A percentile compares a stretch with the other conserved stretches of the same genome.
Conservation (phyloP, 2,888 invertebrate species). For the Cremastobaeus sp. region DNA sequence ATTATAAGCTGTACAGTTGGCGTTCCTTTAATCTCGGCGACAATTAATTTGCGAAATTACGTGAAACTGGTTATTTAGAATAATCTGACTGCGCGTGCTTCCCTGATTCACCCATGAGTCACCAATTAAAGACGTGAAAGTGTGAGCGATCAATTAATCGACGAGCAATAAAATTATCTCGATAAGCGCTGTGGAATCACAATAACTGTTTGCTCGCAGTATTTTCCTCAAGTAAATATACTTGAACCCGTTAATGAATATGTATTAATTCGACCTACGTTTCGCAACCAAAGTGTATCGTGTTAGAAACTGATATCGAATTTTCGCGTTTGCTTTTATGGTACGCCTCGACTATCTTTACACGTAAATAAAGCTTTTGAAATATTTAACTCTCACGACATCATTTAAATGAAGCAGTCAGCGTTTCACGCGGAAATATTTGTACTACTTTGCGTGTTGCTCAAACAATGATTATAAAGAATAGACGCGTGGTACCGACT, state of each 20-base stretch:
- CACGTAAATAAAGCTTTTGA: not conserved
- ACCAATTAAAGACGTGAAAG: conserved; percentile 37
- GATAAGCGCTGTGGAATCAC: not conserved
- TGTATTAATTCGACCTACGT: too few relatives aligned
- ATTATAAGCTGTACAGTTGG: conserved; percentile 29
- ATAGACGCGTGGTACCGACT: conserved; percentile 24
- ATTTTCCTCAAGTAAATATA: not conserved
- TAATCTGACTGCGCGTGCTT: conserved; percentile 22
- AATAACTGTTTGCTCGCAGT: not conserved
- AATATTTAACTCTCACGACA: not conserved
- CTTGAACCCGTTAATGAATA: too few relatives aligned
- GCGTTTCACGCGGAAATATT: conserved; percentile 25
- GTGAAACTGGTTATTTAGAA: conserved; percentile 44
- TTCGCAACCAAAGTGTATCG: too few relatives aligned
- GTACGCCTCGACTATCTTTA: too few relatives aligned
- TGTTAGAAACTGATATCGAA: too few relatives aligned
- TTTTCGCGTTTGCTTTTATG: too few relatives aligned
- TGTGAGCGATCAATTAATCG: conserved; percentile 21
- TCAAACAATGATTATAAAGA: conserved; percentile 12
- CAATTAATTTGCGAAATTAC: conserved; percentile 52
- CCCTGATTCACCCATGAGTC: conserved; percentile 46
- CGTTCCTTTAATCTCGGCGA: conserved; percentile 17
- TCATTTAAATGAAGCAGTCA: conserved; percentile 5
- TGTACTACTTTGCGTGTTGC: conserved; percentile 22
- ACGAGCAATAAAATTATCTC: conserved; percentile 3